A percentile compares a stretch with the other conserved stretches of the same genome.
These are phyloP conservation scores for Callyntrura guangdongensis DNA, from an alignment of 2,888 invertebrate species.

Conservation along the genomic window DNA sequence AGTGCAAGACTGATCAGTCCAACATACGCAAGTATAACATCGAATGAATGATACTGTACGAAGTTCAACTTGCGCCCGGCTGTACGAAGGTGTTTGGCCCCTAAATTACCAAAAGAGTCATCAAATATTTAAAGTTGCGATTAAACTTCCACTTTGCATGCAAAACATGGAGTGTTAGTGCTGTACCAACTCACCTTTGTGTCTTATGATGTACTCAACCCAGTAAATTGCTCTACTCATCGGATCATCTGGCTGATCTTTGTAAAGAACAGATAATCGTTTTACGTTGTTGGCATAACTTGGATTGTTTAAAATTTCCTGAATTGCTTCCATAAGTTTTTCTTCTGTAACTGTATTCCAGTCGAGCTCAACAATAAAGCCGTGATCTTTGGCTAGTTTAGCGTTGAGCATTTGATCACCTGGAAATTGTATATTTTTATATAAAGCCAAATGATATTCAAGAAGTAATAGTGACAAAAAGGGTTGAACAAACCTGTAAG, in stretches of 20 bases:
- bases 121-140: no score
- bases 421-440: neutral
- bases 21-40: no score
- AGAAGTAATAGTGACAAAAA: no score
- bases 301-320: conserved; percentile 65
- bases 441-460: no score
- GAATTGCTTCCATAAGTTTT: conserved; percentile 38
- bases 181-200: conserved; percentile 72
- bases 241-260: conserved; percentile 67
- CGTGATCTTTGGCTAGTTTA: conserved; percentile 44
- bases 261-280: conserved; percentile 62
- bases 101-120: no score
- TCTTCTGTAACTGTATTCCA: conserved; percentile 74
- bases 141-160: no score
- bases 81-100: no score
- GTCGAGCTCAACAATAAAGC: conserved; percentile 65
- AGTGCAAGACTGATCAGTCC: no score
- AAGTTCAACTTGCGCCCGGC: no score
- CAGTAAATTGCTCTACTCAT: conserved; percentile 69
- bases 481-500: no score
- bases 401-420: conserved; percentile 71
- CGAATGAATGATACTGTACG: no score
- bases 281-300: conserved; percentile 58
- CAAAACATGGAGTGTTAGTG: no score
- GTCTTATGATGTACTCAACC: conserved; percentile 76